phyloP scores from a whole-genome alignment of 2,888 invertebrate species.

The Drosophila nr. perissopoda region DNA sequence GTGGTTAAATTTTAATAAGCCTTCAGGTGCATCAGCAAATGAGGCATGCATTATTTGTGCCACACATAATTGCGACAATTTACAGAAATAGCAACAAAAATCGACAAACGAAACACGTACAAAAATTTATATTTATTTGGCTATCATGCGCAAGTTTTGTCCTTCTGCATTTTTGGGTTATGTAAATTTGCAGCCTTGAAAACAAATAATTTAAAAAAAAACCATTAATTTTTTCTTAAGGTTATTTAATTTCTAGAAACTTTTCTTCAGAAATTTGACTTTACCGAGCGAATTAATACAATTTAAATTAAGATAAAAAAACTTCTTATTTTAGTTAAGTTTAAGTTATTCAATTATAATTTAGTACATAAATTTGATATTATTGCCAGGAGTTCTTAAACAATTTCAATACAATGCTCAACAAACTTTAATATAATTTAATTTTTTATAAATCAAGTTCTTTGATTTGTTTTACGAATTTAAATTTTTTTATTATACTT shows the following conservation, averaged over 20 bases:
- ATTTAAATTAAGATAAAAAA: background rate
- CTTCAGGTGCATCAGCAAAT: slow-evolving; percentile 79
- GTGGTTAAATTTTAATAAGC: slow-evolving; percentile 64
- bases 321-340: too few species aligned
- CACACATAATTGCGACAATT: slow-evolving; percentile 55
- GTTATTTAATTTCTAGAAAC: background rate
- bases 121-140: slow-evolving; percentile 20
- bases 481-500: background rate
- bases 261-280: background rate
- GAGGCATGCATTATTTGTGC: slow-evolving; percentile 77
- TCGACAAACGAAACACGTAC: background rate
- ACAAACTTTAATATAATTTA: too few species aligned
- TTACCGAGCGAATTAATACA: background rate
- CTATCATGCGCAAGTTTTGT: slow-evolving; percentile 29
- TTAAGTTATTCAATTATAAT: background rate
- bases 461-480: too few species aligned
- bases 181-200: slow-evolving; percentile 40
- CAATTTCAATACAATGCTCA: too few species aligned
- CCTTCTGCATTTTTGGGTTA: slow-evolving; percentile 35
- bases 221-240: background rate
- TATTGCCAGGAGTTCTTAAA: background rate
- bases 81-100: slow-evolving; percentile 16
- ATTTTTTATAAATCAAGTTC: too few species aligned
- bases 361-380: background rate
- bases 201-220: slow-evolving; percentile 3